Evolutionary conservation across 53 echinoderm and acorn worm species (phyloP), one percentile per base, ranked within the genome.

Genomic region (Astropecten irregularis): DNA sequence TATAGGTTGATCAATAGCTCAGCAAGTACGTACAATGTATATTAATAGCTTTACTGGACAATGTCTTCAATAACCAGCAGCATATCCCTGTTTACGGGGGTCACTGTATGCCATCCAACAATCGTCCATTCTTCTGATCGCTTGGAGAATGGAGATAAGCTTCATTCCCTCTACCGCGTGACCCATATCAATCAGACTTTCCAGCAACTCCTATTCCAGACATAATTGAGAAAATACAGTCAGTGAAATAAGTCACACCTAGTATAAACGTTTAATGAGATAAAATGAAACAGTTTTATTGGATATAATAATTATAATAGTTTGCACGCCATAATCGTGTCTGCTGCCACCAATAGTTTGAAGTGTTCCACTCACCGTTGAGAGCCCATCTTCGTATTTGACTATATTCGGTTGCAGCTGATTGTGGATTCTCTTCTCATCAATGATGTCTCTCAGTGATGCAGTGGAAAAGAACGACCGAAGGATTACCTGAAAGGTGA

Each of bases 51-150:
- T n/a, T n/a, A n/a, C n/a, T n/a, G n/a, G n/a, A n/a, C n/a, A n/a
- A n/a, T n/a, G 42, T 42, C 47, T n/a, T 46, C 58, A 91, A 50
- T 73, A 86, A 0, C 87, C 91, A 20, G 87, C 91, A 1, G 91
- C 72, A 46, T 66, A 27, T n/a, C 87, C 91, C 3, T 73, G 71
- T 30, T 91, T 91, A 26, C 91, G 64, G 21, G 83, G 83, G 66
- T 91, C 91, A 47, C 61, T 79, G 36, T 79, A 79, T 26, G 68
- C 69, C 53, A 37, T 29, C 84, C 58, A 70, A 25, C 44, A 42
- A n/a, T 40, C n/a, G 28, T 51, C 69, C 20, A 25, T 14, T 32
- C 19, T 70, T 53, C 70, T 58, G 66, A 47, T 64, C 9, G 68
- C 60, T 21, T 79, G 79, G 10, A 62, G 25, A 11, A 62, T 4